Evolutionary conservation across 2,888 invertebrate species (phyloP).

Genomic region (Lamellibrachia columna): DNA sequence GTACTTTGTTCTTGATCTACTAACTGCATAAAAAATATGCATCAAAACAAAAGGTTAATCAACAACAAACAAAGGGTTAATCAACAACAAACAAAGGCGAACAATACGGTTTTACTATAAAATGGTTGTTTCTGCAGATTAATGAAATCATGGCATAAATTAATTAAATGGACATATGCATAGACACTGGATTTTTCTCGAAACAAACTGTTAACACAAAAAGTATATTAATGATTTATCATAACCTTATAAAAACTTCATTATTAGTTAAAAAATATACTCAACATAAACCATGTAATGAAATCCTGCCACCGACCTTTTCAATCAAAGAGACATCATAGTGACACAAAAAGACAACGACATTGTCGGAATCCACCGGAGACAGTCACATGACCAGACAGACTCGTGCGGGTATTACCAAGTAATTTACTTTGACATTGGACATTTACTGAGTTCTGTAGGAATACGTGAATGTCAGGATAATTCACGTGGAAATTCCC

Average conservation of each 20-base stretch:
- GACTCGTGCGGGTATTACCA: not conserved
- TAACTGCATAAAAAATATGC: too few species aligned
- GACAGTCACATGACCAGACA: not conserved
- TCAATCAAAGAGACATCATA: not conserved
- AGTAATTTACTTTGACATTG: not conserved
- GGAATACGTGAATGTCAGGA: not conserved
- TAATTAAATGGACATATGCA: too few species aligned
- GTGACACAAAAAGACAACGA: not conserved
- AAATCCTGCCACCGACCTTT: not conserved
- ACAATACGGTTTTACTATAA: too few species aligned
- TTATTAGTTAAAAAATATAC: not conserved
- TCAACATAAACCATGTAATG: not conserved
- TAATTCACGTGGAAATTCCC: not conserved
- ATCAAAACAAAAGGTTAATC: too few species aligned
- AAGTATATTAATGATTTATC: not conserved
- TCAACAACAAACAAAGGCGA: too few species aligned
- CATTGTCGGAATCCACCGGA: not conserved
- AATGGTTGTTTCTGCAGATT: too few species aligned
- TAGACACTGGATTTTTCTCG: too few species aligned
- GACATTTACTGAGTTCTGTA: not conserved
- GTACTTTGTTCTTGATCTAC: too few species aligned
- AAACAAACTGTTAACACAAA: too few species aligned
- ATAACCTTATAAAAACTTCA: not conserved
- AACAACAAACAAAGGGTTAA: too few species aligned
- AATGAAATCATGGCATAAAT: too few species aligned